Base-by-base conservation (phyloP, 2,113 vertebrate genomes). In the Prietella phreatophila region DNA sequence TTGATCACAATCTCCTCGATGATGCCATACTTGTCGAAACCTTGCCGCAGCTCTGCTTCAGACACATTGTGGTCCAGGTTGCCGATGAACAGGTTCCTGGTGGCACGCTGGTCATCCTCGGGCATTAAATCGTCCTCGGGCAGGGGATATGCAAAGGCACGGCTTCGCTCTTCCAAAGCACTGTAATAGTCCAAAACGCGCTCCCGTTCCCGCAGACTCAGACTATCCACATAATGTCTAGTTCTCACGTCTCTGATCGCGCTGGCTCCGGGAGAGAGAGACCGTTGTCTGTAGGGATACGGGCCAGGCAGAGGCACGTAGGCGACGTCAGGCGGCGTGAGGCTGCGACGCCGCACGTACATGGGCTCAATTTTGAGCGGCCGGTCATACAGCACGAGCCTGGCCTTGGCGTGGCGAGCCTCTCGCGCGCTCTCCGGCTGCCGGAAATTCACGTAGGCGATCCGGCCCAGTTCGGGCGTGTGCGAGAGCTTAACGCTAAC, bases 1-100 rank as follows among this genome's bases (percentile, higher is more conserved):
- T 99, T 99, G 88, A 99, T 99, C 36, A 99, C 97, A 36, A 99
- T 97, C 30, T 99, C 98, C 92, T 99, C 98, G 0, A 99, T 99
- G 88, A 97, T 94, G 84, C 98, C 98, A 0, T 99, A 99, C 89
- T 99, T 99, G 75, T 99, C 98, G 0, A 99, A 99, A 0, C 97
- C 97, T 0, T 97, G 92, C 17, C 98, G 90, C 67, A 99, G 95
- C 86, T 99, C 98, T 0, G 92, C 96, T 89, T 99, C 98, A 0
- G 97, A 97, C 5, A 99, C 97, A 0, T 96, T 96, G 80, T 97
- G 97, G 85, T 99, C 98, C 92, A 99, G 90, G 91, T 99, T 99
- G 8, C 98, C 98, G 0, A 99, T 99, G 75, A 99, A 99, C 42
- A 99, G 95, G 92, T 99, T 99, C 83, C 98, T 96, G 3, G 98